Base-by-base conservation (phyloP, 2,888 invertebrate genomes). In the Esperia sulphurella region DNA sequence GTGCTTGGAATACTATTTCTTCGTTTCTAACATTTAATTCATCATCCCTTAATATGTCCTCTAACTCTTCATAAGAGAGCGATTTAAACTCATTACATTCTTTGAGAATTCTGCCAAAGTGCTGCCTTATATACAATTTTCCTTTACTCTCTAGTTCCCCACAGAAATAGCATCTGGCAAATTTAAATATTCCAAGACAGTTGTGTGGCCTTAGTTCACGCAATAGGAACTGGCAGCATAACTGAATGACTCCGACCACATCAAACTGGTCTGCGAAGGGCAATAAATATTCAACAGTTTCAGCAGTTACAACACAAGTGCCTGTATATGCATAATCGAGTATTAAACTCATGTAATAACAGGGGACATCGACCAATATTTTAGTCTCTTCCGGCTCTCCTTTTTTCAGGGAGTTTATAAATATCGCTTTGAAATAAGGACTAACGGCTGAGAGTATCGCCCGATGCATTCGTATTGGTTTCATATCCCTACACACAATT, bases 251-350 rank as follows among this genome's bases (percentile, higher is more conserved):
- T n/a, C 93, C 94, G 10, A 93, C 86, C 7, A 95, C 92, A 66
- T 94, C 93, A 65, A 95, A 93, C 60, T 93, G 92, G 71, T 95
- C 95, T 2, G 95, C 94, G 52, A 92, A 91, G 0, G 93, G 92
- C 43, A 95, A 76, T 37, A 95, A 84, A 54, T 91, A 87, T 73
- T 95, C 93, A 5, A 95, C 94, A 69, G 94, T 95, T 29, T 92
- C 91, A 37, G 90, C 84, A 4, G 90, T 92, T 37, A 95, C 91
- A 47, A 77, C 72, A 66, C 94, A 94, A 13, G 87, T 81, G 38
- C 94, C 94, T 3, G 94, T 94, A 68, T 96, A 95, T 0, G 94
- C 94, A 69, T 93, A 95, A 65, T 95, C 94, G 47, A 96, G 90
- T 51, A 96, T 92, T 38, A 91, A 80, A 48, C 86, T 85, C 83